Percentiles rank a stretch among this genome's conserved stretches.
phyloP scores from a whole-genome alignment of 2,888 invertebrate genomes.

The Arctia plantaginis region DNA sequence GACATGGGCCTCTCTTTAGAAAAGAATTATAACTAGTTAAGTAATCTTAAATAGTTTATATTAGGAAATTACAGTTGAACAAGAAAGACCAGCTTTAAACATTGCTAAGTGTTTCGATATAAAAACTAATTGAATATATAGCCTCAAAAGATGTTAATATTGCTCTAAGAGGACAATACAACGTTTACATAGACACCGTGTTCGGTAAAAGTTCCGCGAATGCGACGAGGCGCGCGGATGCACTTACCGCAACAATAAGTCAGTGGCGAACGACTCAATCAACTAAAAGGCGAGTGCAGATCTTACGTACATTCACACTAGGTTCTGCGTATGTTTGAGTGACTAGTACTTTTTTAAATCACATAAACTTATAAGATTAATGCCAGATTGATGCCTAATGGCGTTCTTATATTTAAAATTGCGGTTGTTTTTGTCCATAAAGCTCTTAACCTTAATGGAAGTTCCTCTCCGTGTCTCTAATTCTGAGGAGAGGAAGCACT shows the following conservation, averaged over 20 bases:
- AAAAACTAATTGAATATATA: no score
- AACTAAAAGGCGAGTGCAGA: conserved; percentile 33
- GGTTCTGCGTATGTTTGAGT: neutral
- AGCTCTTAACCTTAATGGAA: neutral
- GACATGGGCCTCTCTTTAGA: no score
- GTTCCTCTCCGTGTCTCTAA: no score
- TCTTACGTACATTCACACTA: neutral
- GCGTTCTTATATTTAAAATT: no score
- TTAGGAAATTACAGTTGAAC: no score
- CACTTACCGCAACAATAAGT: conserved; percentile 25
- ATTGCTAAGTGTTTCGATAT: no score
- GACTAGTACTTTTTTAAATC: neutral
- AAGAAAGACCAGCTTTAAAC: no score
- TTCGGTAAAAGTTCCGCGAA: neutral
- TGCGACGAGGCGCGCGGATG: conserved; percentile 7
- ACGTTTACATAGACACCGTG: neutral
- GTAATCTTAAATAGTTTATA: no score
- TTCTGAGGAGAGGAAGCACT: no score
- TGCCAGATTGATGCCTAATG: neutral
- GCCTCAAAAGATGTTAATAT: no score
- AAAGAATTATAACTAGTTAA: no score
- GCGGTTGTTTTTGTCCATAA: no score
- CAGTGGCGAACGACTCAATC: conserved; percentile 29
- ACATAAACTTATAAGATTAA: neutral
- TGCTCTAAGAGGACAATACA: neutral